A percentile compares a stretch with the other conserved stretches of the same genome.
Evolutionary conservation across 1,140 invertebrate genomes (phyloP).

Genomic region (Meteorus sp.): DNA sequence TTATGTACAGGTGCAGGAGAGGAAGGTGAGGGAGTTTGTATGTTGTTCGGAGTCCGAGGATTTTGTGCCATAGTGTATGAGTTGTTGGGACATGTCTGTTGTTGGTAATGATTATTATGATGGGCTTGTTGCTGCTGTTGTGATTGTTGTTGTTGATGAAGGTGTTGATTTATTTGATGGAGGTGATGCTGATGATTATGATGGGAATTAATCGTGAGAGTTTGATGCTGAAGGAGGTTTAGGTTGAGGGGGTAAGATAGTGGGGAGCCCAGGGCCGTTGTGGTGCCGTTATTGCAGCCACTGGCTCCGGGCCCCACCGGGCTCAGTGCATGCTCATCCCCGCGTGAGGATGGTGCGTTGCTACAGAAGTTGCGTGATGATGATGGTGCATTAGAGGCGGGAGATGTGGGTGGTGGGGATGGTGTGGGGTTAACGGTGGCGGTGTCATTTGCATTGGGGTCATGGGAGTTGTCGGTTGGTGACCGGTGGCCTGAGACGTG

Average conservation of each 20-base stretch:
- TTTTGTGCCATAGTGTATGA: slow-evolving; percentile 47
- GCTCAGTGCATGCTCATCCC: slow-evolving; percentile 65
- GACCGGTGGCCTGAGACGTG: slow-evolving; percentile 49
- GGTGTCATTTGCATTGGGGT: slow-evolving; percentile 59
- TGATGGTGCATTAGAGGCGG: slow-evolving; percentile 58
- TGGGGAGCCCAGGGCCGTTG: slow-evolving; percentile 59
- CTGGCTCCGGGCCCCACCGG: slow-evolving; percentile 60
- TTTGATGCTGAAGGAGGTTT: slow-evolving; percentile 49
- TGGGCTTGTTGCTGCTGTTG: slow-evolving; percentile 35
- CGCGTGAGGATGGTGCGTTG: slow-evolving; percentile 55
- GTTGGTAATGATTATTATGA: slow-evolving; percentile 38
- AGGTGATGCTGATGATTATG: slow-evolving; percentile 34
- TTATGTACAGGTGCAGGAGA: slow-evolving; percentile 60
- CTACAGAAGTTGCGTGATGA: slow-evolving; percentile 55
- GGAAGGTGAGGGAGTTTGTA: slow-evolving; percentile 55
- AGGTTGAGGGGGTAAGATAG: slow-evolving; percentile 57
- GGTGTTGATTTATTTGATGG: slow-evolving; percentile 32
- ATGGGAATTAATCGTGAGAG: slow-evolving; percentile 35
- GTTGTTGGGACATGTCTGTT: slow-evolving; percentile 44
- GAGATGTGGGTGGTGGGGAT: slow-evolving; percentile 59
- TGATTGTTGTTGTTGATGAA: slow-evolving; percentile 31
- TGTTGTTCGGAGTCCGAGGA: slow-evolving; percentile 50
- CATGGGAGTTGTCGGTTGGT: slow-evolving; percentile 58
- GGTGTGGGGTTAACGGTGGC: slow-evolving; percentile 56
- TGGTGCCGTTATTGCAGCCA: slow-evolving; percentile 53